phyloP scores from a whole-genome alignment of 2,797 vertebrate genomes.

The Rhynchonycteris naso region DNA sequence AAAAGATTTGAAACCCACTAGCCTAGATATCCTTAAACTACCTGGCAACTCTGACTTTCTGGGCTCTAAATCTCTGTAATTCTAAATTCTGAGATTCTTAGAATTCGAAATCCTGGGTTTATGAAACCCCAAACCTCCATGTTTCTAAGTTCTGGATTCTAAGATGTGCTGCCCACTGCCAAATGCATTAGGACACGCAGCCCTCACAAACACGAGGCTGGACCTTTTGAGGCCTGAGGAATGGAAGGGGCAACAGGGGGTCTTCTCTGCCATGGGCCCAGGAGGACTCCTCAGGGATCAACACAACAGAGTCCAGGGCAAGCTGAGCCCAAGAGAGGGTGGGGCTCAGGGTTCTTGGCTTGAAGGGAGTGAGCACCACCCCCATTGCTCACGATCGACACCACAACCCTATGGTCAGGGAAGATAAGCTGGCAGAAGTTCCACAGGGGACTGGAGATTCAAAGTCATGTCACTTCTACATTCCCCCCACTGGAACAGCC shows the following conservation, averaged over 20 bases:
- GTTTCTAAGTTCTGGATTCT: not conserved
- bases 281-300: not conserved
- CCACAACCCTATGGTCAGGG: not conserved
- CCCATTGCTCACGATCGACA: not conserved
- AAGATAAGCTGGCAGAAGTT: not conserved
- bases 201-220: not conserved
- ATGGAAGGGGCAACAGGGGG: not conserved
- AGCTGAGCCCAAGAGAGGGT: not conserved
- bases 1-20: slow-evolving; percentile 22
- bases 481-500: not conserved
- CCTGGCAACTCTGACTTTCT: not conserved
- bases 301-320: not conserved
- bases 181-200: not conserved
- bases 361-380: not conserved
- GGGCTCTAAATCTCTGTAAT: not conserved
- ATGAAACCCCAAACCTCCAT: not conserved
- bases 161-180: not conserved
- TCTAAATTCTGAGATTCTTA: slow-evolving; percentile 34
- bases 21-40: not conserved
- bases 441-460: not conserved
- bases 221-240: not conserved
- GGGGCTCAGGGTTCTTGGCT: not conserved
- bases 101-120: not conserved
- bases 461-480: not conserved
- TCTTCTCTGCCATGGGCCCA: not conserved